Evolutionary conservation across 2,113 vertebrate species (phyloP).

Genomic region (Onychostoma macrolepis): DNA sequence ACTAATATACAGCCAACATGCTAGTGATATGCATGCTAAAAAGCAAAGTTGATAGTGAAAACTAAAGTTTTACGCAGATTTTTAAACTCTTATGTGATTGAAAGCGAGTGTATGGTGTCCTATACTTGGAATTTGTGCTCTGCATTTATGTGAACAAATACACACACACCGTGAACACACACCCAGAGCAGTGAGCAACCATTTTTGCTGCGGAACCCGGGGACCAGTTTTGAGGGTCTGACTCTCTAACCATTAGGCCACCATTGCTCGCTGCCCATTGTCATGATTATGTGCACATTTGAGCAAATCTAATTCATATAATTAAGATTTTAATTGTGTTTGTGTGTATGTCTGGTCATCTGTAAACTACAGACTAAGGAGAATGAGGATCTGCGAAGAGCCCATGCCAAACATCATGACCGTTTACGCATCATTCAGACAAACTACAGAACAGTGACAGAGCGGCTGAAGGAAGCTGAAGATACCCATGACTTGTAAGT

Average conservation of each 20-base stretch:
- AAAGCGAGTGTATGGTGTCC: no score
- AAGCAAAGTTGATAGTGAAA: no score
- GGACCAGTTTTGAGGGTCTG: no score
- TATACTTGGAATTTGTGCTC: no score
- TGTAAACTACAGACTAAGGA: conserved; percentile 79
- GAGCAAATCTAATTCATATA: background rate
- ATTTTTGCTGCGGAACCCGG: no score
- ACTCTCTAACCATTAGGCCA: no score
- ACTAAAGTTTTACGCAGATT: background rate
- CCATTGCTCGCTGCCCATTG: no score
- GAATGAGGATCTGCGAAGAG: conserved; percentile 84
- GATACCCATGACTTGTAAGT: conserved; percentile 82
- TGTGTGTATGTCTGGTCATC: conserved; percentile 52
- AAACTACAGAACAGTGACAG: conserved; percentile 85
- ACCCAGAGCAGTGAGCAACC: no score
- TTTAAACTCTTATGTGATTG: background rate
- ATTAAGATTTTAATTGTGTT: background rate
- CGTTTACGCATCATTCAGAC: conserved; percentile 86
- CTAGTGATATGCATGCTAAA: no score
- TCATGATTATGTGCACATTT: background rate
- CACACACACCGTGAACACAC: no score
- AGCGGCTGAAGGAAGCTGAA: conserved; percentile 86
- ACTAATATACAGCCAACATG: no score
- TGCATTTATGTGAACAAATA: no score
- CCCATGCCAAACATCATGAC: conserved; percentile 80